Conservation (phyloP, 2,797 vertebrate species). For the Eurystomus glaucurus region DNA sequence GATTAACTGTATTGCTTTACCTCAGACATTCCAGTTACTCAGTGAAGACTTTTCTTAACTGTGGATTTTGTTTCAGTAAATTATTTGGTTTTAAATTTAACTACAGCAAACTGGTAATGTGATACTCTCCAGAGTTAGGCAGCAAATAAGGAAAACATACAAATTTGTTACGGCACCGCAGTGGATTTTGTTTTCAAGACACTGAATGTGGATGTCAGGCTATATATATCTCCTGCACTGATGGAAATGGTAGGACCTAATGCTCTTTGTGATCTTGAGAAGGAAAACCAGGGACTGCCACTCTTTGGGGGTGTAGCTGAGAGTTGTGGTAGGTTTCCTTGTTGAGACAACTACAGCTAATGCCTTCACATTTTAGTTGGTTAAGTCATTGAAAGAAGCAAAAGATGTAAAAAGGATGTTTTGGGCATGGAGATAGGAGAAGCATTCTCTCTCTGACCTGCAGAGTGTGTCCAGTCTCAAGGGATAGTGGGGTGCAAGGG, state of each 20-base stretch:
- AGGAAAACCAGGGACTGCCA: not conserved
- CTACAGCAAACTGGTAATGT: not conserved
- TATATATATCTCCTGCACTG: not conserved
- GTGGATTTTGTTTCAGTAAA: not conserved
- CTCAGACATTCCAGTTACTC: constrained; percentile 10
- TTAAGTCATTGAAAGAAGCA: not conserved
- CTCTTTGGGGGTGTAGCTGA: not conserved
- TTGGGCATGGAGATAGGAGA: not conserved
- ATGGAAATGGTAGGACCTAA: not conserved
- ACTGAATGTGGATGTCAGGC: not conserved
- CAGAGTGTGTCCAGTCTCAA: not conserved
- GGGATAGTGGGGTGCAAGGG: not conserved
- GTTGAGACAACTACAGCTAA: not conserved
- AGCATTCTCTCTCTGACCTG: not conserved
- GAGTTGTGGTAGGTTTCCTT: not conserved
- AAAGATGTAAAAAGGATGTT: not conserved
- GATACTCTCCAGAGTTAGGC: not conserved
- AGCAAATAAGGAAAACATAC: not conserved
- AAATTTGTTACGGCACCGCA: not conserved
- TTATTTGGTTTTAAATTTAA: constrained; percentile 9
- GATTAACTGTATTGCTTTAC: constrained; percentile 40
- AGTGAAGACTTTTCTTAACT: not conserved
- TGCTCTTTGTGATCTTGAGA: not conserved
- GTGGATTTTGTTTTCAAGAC: constrained; percentile 3
- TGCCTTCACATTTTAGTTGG: not conserved